A percentile compares a stretch with the other conserved stretches of the same genome.
Conservation (phyloP, 2,888 invertebrate genomes). For the Isoperla grammatica region DNA sequence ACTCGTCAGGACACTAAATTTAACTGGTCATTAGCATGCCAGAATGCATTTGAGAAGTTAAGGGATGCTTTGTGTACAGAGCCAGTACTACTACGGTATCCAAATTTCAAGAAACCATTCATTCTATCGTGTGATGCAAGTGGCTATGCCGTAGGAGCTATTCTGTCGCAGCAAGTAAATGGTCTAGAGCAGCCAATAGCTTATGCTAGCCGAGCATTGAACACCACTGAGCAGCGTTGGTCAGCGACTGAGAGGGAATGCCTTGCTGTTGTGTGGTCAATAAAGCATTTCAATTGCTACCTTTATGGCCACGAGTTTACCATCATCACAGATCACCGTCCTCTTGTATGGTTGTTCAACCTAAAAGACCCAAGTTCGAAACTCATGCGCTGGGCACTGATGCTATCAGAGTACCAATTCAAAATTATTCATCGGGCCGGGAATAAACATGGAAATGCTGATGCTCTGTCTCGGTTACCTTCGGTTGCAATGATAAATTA, state of each 20-base stretch:
- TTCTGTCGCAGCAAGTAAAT: conserved; percentile 22
- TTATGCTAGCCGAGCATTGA: conserved; percentile 28
- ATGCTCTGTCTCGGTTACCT: conserved; percentile 6
- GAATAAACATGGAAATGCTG: background rate
- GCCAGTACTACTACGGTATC: conserved; percentile 30
- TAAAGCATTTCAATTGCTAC: conserved; percentile 23
- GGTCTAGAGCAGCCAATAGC: conserved; percentile 28
- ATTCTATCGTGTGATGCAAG: conserved; percentile 30
- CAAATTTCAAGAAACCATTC: conserved; percentile 26
- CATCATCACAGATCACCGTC: conserved; percentile 6
- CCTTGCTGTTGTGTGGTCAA: conserved; percentile 26
- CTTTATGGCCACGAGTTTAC: background rate
- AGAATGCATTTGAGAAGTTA: conserved; percentile 30
- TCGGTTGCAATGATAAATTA: background rate
- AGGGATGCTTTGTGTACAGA: conserved; percentile 25
- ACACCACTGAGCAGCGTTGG: conserved; percentile 20
- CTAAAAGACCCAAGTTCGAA: conserved; percentile 15
- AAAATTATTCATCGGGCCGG: conserved; percentile 17
- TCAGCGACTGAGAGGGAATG: conserved; percentile 27
- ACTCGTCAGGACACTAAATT: conserved; percentile 31
- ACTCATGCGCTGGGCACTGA: conserved; percentile 4
- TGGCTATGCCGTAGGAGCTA: conserved; percentile 24
- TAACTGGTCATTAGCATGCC: conserved; percentile 26
- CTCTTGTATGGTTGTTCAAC: background rate
- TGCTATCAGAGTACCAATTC: conserved; percentile 10